Base-by-base conservation (phyloP, 2,797 vertebrate genomes). In the Lutjanus campechanus region DNA sequence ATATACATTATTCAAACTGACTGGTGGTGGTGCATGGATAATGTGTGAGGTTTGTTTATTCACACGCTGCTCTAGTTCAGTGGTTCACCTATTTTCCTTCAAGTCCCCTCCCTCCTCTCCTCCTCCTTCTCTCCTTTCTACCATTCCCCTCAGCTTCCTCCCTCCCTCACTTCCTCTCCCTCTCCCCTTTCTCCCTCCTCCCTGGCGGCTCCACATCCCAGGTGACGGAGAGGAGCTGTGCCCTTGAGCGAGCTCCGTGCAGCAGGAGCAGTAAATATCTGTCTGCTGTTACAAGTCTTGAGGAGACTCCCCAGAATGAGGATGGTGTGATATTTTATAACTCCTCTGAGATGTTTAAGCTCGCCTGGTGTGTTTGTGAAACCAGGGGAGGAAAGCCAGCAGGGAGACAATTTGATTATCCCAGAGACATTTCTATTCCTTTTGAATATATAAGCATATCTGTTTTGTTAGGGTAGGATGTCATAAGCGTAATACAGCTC, bases 221-320 rank as follows among this genome's bases (percentile, higher is more conserved):
- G 86, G 79, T 88, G 91, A 90, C 82, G 61, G 40, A 82, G 67
- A 59, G 68, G 67, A 83, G 77, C 83, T 77, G 65, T 89, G 90
- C 85, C 94, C 92, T 93, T 93, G 92, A 93, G 87, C 84, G 19
- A 20, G 61, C 86, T 84, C 72, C 19, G 20, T 83, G 79, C 79
- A 83, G 83, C 81, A 77, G 64, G 29, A 89, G 85, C 82, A 90
- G 77, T 88, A 89, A 92, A 90, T 90, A 88, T 85, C 69, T 25
- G 56, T 75, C 63, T 69, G 66, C 50, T 46, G 69, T 25, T 54
- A 68, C 76, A 76, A 65, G 85, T 56, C 67, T 22, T 41, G 50
- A 77, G 73, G 81, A 47, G 77, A 29, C 62, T 73, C 69, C 63
- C 17, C 65, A 73, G 64, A 80, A 72, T 53, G 60, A 69, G 65